phyloP scores from a whole-genome alignment of 2,888 invertebrate genomes.

The Poecilobothrus nobilitatus region DNA sequence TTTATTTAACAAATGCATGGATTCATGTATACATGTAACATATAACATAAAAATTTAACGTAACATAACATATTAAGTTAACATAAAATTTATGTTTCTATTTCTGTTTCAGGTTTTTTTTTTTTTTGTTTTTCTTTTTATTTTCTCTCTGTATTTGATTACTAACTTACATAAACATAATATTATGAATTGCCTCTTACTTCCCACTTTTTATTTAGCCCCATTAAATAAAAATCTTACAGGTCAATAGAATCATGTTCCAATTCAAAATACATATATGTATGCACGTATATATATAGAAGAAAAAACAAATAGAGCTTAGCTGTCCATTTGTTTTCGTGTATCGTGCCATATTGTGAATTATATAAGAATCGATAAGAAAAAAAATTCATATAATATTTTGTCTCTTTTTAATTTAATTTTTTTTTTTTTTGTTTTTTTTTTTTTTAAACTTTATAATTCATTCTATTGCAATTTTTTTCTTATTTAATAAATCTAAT shows the following conservation, averaged over 20 bases:
- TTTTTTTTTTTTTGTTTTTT: too few species aligned
- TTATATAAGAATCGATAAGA: background rate
- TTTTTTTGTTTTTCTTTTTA: background rate
- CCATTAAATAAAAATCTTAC: background rate
- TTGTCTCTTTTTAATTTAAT: too few species aligned
- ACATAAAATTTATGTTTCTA: background rate
- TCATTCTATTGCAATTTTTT: too few species aligned
- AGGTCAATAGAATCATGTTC: slow-evolving; percentile 1
- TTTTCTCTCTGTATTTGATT: background rate
- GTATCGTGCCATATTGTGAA: background rate
- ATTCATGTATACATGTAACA: background rate
- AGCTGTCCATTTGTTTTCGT: background rate
- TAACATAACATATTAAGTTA: background rate
- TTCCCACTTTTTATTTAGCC: too few species aligned
- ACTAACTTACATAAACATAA: too few species aligned
- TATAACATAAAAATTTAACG: background rate
- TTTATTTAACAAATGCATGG: too few species aligned
- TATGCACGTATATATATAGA: too few species aligned
- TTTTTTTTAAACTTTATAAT: too few species aligned
- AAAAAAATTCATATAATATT: background rate
- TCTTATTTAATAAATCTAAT: too few species aligned
- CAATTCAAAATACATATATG: background rate
- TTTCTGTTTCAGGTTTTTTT: too few species aligned
- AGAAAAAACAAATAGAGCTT: background rate
- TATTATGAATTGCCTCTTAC: too few species aligned